A percentile compares a stretch with the other conserved stretches of the same genome.
These are phyloP conservation scores for Parapristionchus giblindavisi DNA, from an alignment of 2,888 invertebrate genomes.

Conservation along the genomic window DNA sequence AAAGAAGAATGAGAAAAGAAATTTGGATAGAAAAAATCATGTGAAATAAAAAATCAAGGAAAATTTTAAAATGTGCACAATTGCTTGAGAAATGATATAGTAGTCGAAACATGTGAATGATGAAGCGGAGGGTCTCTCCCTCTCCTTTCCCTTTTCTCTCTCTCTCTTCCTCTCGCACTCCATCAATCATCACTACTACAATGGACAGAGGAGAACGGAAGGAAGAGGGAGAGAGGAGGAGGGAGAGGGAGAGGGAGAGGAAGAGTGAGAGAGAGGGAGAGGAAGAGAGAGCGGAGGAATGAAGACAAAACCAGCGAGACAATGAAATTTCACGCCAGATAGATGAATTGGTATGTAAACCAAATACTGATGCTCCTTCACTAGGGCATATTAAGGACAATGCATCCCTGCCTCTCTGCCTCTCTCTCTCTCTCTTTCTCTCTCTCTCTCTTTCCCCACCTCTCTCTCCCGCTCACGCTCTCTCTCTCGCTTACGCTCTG, in stretches of 20 bases:
- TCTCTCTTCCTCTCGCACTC: neutral
- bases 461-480: too few relatives aligned
- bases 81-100: neutral
- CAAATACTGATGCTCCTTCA: neutral
- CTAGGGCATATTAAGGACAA: constrained; percentile 6
- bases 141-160: too few relatives aligned
- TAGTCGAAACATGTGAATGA: neutral
- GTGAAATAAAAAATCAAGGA: neutral
- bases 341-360: constrained; percentile 22
- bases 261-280: neutral
- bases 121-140: neutral
- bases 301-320: constrained; percentile 13
- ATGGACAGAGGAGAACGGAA: too few relatives aligned
- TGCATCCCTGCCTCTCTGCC: neutral
- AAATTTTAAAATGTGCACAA: neutral
- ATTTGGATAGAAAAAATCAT: neutral
- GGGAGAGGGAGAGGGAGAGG: constrained; percentile 14
- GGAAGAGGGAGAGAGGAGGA: neutral
- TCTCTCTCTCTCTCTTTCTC: neutral
- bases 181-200: too few relatives aligned
- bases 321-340: neutral
- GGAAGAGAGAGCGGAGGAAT: constrained; percentile 7
- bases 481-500: too few relatives aligned
- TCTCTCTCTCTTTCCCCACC: neutral
- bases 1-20: neutral